These are phyloP conservation scores for Pantala flavescens DNA, from an alignment of 1,140 invertebrate species.

Conservation along the genomic window DNA sequence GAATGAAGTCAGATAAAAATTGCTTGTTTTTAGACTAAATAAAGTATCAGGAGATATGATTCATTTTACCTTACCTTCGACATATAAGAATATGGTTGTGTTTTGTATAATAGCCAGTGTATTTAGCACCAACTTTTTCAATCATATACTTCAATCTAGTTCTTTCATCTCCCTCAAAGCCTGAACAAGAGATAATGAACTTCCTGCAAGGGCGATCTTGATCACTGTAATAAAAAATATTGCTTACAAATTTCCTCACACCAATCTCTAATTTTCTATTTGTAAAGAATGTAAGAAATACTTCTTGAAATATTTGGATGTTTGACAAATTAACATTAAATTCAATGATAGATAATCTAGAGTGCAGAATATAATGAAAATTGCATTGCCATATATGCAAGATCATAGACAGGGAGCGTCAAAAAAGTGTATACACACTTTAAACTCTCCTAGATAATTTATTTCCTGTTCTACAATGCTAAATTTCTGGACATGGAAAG, in stretches of 20 bases:
- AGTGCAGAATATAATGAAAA: too few relatives aligned
- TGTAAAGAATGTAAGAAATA: too few relatives aligned
- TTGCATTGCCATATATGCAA: too few relatives aligned
- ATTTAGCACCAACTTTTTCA: constrained; percentile 74
- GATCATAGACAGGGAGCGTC: too few relatives aligned
- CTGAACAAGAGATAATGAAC: constrained; percentile 63
- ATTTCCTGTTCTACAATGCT: too few relatives aligned
- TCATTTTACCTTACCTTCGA: constrained; percentile 37
- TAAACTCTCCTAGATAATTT: too few relatives aligned
- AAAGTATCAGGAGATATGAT: constrained; percentile 13
- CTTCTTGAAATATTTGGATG: too few relatives aligned
- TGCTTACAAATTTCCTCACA: constrained; percentile 18
- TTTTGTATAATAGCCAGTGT: constrained; percentile 47
- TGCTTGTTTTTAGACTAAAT: neutral
- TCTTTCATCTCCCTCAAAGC: constrained; percentile 77
- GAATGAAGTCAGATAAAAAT: neutral
- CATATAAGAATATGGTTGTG: constrained; percentile 45
- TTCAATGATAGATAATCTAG: too few relatives aligned
- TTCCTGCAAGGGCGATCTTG: constrained; percentile 46
- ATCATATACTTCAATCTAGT: constrained; percentile 71
- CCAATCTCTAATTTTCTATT: neutral
- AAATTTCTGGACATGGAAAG: too few relatives aligned
- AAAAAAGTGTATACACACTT: too few relatives aligned
- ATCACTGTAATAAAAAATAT: constrained; percentile 31
- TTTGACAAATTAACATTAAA: too few relatives aligned